A percentile compares a stretch with the other conserved stretches of the same genome.
Evolutionary conservation across 2,888 invertebrate species (phyloP).

Genomic region (Polylopha cassiicola): DNA sequence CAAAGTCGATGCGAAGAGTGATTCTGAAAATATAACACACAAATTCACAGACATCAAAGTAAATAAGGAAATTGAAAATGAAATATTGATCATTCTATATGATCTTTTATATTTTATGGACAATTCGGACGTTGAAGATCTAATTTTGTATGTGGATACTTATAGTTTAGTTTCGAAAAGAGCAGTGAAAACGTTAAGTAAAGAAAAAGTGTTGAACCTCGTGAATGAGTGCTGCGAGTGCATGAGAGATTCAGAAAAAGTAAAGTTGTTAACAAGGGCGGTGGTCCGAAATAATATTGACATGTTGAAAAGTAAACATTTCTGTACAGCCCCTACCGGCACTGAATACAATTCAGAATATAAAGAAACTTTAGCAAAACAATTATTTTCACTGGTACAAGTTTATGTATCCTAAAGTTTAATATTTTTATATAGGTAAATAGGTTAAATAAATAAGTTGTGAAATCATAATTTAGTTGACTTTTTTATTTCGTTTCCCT

Average conservation of each 20-base stretch:
- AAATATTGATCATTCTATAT: slow-evolving; percentile 47
- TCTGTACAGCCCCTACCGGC: slow-evolving; percentile 17
- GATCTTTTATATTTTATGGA: slow-evolving; percentile 45
- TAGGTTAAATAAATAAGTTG: too few species aligned
- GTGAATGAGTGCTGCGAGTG: slow-evolving; percentile 38
- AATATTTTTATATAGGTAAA: slow-evolving; percentile 1
- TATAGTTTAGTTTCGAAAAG: slow-evolving; percentile 52
- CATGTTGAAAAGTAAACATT: slow-evolving; percentile 44
- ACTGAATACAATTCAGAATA: slow-evolving; percentile 23
- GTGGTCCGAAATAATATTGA: slow-evolving; percentile 40
- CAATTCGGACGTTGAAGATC: slow-evolving; percentile 42
- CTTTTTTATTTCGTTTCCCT: too few species aligned
- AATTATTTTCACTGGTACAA: slow-evolving; percentile 41
- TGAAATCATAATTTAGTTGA: too few species aligned
- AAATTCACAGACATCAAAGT: slow-evolving; percentile 47
- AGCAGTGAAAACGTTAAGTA: slow-evolving; percentile 50
- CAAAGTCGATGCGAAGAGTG: slow-evolving; percentile 31
- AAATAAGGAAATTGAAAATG: slow-evolving; percentile 58
- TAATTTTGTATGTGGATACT: slow-evolving; percentile 40
- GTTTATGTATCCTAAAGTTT: slow-evolving; percentile 36
- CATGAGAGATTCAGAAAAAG: slow-evolving; percentile 36
- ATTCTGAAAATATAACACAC: slow-evolving; percentile 32
- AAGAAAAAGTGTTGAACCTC: slow-evolving; percentile 48
- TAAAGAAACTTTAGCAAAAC: slow-evolving; percentile 34
- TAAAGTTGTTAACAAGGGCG: slow-evolving; percentile 45